Conservation (phyloP, 2,113 vertebrate genomes). For the Egretta garzetta region DNA sequence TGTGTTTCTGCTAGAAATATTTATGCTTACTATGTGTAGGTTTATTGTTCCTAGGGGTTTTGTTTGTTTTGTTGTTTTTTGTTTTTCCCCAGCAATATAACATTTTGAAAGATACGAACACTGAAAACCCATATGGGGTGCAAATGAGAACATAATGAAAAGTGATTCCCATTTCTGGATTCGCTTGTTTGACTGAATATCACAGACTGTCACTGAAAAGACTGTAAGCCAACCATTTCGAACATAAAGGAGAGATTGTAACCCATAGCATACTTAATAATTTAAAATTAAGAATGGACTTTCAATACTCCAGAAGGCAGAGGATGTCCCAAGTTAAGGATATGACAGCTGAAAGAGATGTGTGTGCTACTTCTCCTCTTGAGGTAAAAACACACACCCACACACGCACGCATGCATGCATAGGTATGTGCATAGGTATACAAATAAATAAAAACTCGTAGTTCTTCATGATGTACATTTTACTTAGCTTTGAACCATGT, state of each 20-base stretch:
- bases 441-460: background rate
- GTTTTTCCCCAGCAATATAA: background rate
- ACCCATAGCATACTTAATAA: background rate
- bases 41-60: constrained; percentile 33
- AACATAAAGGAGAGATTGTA: background rate
- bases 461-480: background rate
- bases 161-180: constrained; percentile 32
- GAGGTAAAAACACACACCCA: rapidly evolving
- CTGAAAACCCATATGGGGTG: constrained; percentile 37
- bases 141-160: constrained; percentile 51
- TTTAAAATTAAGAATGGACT: background rate
- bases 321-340: background rate
- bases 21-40: background rate
- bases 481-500: background rate
- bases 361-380: background rate
- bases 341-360: background rate
- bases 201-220: constrained; percentile 1
- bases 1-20: constrained; percentile 2
- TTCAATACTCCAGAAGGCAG: background rate
- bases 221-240: background rate
- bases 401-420: rapidly evolving
- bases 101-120: constrained; percentile 5
- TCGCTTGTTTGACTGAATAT: constrained; percentile 10
- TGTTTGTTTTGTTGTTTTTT: constrained; percentile 29
- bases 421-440: background rate